Conservation (phyloP, 2,888 invertebrate species). For the Therioaphis trifolii region DNA sequence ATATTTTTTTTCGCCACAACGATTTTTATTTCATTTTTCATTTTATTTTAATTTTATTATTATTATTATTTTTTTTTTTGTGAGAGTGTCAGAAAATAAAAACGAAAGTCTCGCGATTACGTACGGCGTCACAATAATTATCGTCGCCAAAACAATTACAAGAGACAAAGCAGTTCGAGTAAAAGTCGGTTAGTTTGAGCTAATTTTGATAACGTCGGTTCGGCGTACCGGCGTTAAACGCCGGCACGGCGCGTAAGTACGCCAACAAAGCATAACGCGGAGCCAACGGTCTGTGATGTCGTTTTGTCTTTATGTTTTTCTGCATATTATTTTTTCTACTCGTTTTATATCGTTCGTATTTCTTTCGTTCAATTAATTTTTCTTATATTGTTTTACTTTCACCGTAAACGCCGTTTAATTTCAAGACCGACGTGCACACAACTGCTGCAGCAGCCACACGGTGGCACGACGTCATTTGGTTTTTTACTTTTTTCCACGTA, state of each 20-base stretch:
- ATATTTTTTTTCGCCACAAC: neutral
- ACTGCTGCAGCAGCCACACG: neutral
- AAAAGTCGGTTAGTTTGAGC: slow-evolving; percentile 59
- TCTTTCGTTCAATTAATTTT: slow-evolving; percentile 21
- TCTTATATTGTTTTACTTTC: slow-evolving; percentile 48
- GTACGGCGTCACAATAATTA: slow-evolving; percentile 39
- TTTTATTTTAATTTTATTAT: too few relatives aligned
- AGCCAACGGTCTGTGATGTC: slow-evolving; percentile 42
- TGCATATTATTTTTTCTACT: neutral
- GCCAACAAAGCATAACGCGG: slow-evolving; percentile 56
- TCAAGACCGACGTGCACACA: neutral
- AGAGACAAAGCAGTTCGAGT: slow-evolving; percentile 46
- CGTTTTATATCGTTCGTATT: neutral
- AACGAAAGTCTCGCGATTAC: slow-evolving; percentile 52
- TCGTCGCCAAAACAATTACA: slow-evolving; percentile 61
- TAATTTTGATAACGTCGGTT: slow-evolving; percentile 25
- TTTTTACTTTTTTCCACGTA: neutral
- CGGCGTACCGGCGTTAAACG: neutral
- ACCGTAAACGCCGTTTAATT: slow-evolving; percentile 49
- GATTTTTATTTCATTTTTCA: too few relatives aligned
- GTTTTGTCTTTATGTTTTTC: neutral
- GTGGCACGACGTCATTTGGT: neutral
- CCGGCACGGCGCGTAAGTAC: neutral
- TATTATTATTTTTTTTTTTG: neutral
- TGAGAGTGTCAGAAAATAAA: slow-evolving; percentile 33